These are phyloP conservation scores for Cheirogaleus medius DNA, from an alignment of 2,113 vertebrate genomes.

Conservation along the genomic window DNA sequence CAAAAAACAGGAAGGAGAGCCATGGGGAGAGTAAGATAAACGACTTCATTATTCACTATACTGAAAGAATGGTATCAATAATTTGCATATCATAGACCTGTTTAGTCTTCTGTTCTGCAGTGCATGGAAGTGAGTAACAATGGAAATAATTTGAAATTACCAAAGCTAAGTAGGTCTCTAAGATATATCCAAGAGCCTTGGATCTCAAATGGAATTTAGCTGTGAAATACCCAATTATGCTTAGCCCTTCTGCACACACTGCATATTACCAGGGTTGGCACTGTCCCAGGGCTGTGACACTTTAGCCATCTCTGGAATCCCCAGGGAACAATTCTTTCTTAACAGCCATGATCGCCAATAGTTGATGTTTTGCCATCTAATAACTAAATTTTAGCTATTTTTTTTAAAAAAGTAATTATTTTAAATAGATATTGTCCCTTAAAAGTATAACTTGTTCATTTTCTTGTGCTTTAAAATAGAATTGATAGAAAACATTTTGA, in stretches of 20 bases:
- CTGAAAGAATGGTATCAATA: background rate
- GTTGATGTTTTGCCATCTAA: background rate
- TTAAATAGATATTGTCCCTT: background rate
- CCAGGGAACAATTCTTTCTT: background rate
- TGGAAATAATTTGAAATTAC: background rate
- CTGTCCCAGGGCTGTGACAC: background rate
- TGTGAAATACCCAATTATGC: background rate
- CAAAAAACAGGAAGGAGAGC: background rate
- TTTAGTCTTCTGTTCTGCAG: background rate
- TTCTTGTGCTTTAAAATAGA: conserved; percentile 40
- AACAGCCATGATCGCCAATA: background rate
- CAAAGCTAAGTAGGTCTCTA: background rate
- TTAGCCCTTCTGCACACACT: background rate
- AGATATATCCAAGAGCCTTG: background rate
- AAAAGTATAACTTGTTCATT: background rate
- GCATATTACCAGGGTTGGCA: background rate
- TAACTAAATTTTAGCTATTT: background rate
- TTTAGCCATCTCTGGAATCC: background rate
- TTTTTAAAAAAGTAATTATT: background rate
- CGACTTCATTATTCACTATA: background rate
- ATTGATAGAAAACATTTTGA: background rate
- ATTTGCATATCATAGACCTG: background rate
- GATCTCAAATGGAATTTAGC: background rate
- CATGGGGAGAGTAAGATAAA: background rate
- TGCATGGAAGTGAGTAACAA: background rate